phyloP scores from a whole-genome alignment of 1,140 invertebrate species.

The Drosophila nigromelanica region DNA sequence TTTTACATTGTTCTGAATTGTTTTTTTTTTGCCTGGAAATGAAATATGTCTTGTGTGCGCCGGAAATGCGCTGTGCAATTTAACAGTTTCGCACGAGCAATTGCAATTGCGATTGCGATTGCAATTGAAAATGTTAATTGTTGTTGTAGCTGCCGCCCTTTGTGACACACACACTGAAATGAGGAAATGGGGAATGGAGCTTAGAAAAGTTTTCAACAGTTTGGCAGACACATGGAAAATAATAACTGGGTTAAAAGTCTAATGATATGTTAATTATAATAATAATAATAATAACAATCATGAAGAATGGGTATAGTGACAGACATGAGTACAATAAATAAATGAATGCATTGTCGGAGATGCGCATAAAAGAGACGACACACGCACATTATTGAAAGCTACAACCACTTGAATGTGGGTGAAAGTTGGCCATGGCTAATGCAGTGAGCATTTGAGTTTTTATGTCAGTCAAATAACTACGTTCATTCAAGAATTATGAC shows the following conservation, averaged over 20 bases:
- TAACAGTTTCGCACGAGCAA: constrained; percentile 29
- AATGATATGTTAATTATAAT: constrained; percentile 14
- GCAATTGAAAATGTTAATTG: constrained; percentile 54
- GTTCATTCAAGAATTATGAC: constrained; percentile 35
- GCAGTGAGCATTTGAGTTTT: constrained; percentile 24
- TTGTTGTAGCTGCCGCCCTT: constrained; percentile 3
- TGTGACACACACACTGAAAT: constrained; percentile 13
- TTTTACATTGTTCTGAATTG: constrained; percentile 1
- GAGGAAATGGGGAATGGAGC: constrained; percentile 30
- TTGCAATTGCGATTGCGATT: constrained; percentile 43
- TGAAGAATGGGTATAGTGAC: not conserved
- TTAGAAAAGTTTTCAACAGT: not conserved
- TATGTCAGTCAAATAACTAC: constrained; percentile 3
- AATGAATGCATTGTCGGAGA: constrained; percentile 25
- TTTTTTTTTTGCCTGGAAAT: constrained; percentile 34
- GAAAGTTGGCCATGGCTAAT: constrained; percentile 43
- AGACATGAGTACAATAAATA: not conserved
- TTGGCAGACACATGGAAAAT: too few species aligned
- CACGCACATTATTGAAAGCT: not conserved
- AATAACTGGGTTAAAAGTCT: constrained; percentile 31
- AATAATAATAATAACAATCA: constrained; percentile 1
- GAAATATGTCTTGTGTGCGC: constrained; percentile 27
- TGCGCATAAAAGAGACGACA: constrained; percentile 8
- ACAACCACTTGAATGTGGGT: constrained; percentile 15
- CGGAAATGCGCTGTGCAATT: constrained; percentile 39